Evolutionary conservation across 2,113 vertebrate species (phyloP).

Genomic region (Mobula birostris): DNA sequence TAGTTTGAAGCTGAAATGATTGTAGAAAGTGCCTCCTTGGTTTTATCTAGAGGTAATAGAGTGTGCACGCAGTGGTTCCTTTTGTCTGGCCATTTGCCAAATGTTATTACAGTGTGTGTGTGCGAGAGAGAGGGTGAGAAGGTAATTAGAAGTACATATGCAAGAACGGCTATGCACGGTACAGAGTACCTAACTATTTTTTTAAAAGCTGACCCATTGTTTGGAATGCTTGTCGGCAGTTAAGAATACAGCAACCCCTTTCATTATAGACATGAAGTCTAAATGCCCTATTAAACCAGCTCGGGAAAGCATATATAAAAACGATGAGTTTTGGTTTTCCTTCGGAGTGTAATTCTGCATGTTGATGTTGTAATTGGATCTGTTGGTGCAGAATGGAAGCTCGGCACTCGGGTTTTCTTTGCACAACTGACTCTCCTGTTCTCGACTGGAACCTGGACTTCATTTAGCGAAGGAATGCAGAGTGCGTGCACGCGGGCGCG

Average conservation of each 20-base stretch:
- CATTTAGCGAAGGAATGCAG: conserved; percentile 28
- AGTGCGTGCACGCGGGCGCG: background rate
- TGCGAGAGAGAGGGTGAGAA: conserved; percentile 1
- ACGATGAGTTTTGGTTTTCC: conserved; percentile 4
- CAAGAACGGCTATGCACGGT: conserved; percentile 45
- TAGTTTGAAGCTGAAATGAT: background rate
- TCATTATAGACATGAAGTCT: too few species aligned
- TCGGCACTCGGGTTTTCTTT: background rate
- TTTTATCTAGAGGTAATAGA: background rate
- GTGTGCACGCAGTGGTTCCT: background rate
- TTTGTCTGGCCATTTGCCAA: conserved; percentile 31
- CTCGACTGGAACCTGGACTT: conserved; percentile 29
- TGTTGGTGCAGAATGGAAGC: background rate
- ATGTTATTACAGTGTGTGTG: too few species aligned
- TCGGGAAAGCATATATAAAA: background rate
- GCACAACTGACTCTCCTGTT: background rate
- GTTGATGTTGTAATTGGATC: conserved; percentile 32
- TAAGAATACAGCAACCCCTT: background rate
- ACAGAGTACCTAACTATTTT: conserved; percentile 46
- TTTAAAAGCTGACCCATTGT: conserved; percentile 42
- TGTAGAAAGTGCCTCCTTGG: background rate
- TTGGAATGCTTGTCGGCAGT: background rate
- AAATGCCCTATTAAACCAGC: background rate
- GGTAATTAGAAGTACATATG: conserved; percentile 42
- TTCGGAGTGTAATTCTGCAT: background rate